Evolutionary conservation across 2,113 vertebrate species (phyloP), one percentile per base, ranked within the genome.

Genomic region (Salvelinus fontinalis): DNA sequence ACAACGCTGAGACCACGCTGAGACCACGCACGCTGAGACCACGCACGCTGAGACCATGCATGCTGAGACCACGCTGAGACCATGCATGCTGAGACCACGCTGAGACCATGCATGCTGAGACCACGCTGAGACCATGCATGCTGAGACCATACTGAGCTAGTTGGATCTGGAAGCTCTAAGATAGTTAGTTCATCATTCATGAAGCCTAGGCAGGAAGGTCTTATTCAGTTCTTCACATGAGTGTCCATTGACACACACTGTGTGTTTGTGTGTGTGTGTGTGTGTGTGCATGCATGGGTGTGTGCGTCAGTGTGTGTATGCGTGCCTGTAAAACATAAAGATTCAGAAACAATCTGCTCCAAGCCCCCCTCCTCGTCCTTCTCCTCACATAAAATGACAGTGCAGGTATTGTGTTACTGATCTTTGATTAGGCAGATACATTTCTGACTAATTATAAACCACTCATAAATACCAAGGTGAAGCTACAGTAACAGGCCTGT

Each of bases 341-440:
- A 87, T 89, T 85, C 18, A 18, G 91, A 87, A 93, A 93, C 83
- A 14, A 92, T 83, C 85, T 75, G 60, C 39, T 54, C 78, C 27
- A 68, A 85, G 86, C 85, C 83, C 39, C 39, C 34, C 89, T 7
- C 34, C 34, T 34, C 34, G 44, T 83, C 86, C 70, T 39, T 62
- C 5, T 62, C 81, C 81, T 70, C 75, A 22, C 80, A 83, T 83
- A 88, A 88, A 91, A 91, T 91, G 88, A 91, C 89, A 89, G 81
- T 48, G 60, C 80, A 84, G 78, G 90, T 87, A 84, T 93, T 91
- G 59, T 5, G 83, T 93, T 93, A 93, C 93, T 93, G 93, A 93
- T 92, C 91, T 92, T 92, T 93, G 92, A 93, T 92, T 93, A 92
- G 90, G 18, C 76, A 80, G 91, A 86, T 92, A 84, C 75, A 77